Evolutionary conservation across 2,888 invertebrate genomes (phyloP), one percentile per base, ranked within the genome.

Genomic region (Lysandra bellargus): DNA sequence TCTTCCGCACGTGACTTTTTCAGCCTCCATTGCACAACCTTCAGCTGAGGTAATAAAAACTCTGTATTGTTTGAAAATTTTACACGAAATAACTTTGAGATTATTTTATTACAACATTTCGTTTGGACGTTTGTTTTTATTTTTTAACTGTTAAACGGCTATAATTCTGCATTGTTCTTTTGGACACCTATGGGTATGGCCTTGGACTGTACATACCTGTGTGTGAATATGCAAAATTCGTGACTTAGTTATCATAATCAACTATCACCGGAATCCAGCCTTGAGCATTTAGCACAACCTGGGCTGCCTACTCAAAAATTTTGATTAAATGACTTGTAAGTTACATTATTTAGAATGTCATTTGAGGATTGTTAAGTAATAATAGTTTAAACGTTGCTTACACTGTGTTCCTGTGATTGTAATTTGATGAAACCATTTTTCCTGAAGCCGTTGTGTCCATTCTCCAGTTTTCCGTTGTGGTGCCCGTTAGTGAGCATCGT

Each of bases 401-500:
- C 93, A 81, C 87, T 86, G 79, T 83, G 81, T 77, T 90, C 91
- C 81, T 84, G 81, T 77, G 83, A 81, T 84, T 89, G 89, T 80
- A 87, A 86, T 85, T 91, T 92, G 44, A 86, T 84, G 82, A 86
- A 91, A 88, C 93, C 92, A 83, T 93, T 93, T 85, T 91, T 93
- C 83, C 90, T 90, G 85, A 89, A 92, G 78, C 91, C 91, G 80
- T 91, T 92, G 78, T 90, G 83, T 80, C 87, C 86, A 53, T 87
- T 88, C 85, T 92, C 92, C 83, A 91, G 81, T 84, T 90, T 92
- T 79, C 90, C 90, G 83, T 91, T 91, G 81, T 87, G 84, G 84
- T 89, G 92, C 81, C 91, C 92, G 82, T 92, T 92, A 64, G 89
- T 91, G 79, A 92, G 87, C 78, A 91, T 92, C 74, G 92, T 91